Evolutionary conservation across 2,888 invertebrate genomes (phyloP), one percentile per base, ranked within the genome.

Genomic region (Agrotis clavis): DNA sequence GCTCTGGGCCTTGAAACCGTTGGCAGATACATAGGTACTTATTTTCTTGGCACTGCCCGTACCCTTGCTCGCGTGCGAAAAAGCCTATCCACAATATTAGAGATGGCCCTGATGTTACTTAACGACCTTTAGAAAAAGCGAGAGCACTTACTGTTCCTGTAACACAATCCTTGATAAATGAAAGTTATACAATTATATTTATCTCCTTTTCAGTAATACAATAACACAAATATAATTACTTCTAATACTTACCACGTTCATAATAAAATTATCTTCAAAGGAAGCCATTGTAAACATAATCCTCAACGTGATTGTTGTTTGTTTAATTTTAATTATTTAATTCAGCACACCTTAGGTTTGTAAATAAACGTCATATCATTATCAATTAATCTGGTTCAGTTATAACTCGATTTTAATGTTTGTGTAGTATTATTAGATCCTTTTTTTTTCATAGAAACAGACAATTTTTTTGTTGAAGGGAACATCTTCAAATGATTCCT

Each of bases 291-390:
- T 77, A 67, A 79, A 81, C 66, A 61, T 72, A 67, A 69, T 71
- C 66, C 68, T 25, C 65, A 77, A 77, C 81, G 65, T 59, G 81
- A 66, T 71, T 70, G 25, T 50, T 81, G 48, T 81, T 80, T 65
- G 48, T 80, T 80, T 80, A 80, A 81, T 67, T 80, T 71, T 21
- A 76, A 79, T 65, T 67, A 79, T 71, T 76, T 67, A 62, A 67
- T 62, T 67, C 67, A 77, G 72, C 77, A 76, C 30, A 47, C n/a
- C 57, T 57, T 35, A 57, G n/a, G 47, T 63, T 68, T 50, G 54
- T 71, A 35, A 73, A 66, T 60, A 66, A 35, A 63, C 75, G 75
- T 77, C 63, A 70, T 62, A 45, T 48, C 25, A 69, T 74, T n/a
- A 71, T 65, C 70, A 75, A 61, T 70, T 76, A 72, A 72, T 81